phyloP scores from a whole-genome alignment of 2,888 invertebrate genomes.

The Nemotelus nigrinus region DNA sequence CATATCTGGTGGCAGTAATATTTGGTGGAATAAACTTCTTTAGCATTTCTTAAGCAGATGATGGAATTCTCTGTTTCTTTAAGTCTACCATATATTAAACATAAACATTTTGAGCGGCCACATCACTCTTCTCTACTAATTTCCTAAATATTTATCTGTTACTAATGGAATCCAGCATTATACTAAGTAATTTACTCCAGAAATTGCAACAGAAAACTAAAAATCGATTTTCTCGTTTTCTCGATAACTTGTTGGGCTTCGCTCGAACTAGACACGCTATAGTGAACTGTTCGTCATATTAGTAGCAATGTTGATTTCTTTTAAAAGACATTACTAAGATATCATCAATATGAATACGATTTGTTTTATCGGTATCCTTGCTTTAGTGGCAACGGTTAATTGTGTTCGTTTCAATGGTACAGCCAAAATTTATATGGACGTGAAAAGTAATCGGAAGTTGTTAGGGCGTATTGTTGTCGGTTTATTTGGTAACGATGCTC shows the following conservation, averaged over 20 bases:
- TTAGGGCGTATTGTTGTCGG: conserved; percentile 85
- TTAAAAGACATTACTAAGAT: not conserved
- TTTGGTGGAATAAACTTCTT: no score
- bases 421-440: conserved; percentile 83
- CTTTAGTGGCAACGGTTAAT: conserved; percentile 56
- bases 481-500: conserved; percentile 87
- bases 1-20: no score
- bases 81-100: no score
- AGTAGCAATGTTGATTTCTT: not conserved
- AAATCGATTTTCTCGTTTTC: conserved; percentile 19
- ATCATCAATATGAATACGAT: not conserved
- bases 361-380: conserved; percentile 17
- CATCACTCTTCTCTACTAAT: no score
- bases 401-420: conserved; percentile 77
- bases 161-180: no score
- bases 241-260: conserved; percentile 21
- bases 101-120: no score
- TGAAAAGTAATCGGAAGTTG: conserved; percentile 76
- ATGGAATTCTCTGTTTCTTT: no score
- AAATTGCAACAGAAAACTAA: conserved; percentile 19
- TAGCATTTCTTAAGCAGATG: no score
- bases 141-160: no score
- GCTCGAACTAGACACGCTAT: not conserved
- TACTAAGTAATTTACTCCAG: not conserved
- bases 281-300: not conserved